phyloP scores from a whole-genome alignment of 1,140 invertebrate species.

The Magallana ariakensis region DNA sequence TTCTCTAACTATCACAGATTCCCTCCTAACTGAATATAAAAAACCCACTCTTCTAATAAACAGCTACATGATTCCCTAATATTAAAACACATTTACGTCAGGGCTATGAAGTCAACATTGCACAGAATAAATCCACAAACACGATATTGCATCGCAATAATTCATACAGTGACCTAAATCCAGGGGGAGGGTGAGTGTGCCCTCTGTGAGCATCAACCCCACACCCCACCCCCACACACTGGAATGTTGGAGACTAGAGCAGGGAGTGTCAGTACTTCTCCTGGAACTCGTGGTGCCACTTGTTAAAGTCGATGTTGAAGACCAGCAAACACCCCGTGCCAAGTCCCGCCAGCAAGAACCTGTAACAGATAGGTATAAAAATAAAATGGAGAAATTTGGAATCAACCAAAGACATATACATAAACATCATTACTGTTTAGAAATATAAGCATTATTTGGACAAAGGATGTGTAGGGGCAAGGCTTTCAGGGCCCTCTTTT shows the following conservation, averaged over 20 bases:
- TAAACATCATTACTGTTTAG: too few species aligned
- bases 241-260: constrained; percentile 11
- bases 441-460: too few species aligned
- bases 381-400: neutral
- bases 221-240: neutral
- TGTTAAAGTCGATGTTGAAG: constrained; percentile 99
- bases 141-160: neutral
- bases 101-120: neutral
- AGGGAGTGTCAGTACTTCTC: constrained; percentile 71
- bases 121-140: neutral
- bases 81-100: neutral
- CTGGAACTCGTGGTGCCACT: constrained; percentile 97
- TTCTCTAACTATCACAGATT: constrained; percentile 24
- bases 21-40: neutral
- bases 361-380: constrained; percentile 77
- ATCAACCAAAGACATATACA: too few species aligned
- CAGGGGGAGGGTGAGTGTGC: neutral
- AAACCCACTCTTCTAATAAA: neutral
- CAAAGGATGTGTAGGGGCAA: too few species aligned
- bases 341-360: constrained; percentile 96
- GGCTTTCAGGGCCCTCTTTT: too few species aligned
- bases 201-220: too few species aligned
- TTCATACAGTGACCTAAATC: neutral
- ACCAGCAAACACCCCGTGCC: constrained; percentile 98
- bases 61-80: neutral